phyloP scores from a whole-genome alignment of 2,113 vertebrate species.

The Ranitomeya imitator region DNA sequence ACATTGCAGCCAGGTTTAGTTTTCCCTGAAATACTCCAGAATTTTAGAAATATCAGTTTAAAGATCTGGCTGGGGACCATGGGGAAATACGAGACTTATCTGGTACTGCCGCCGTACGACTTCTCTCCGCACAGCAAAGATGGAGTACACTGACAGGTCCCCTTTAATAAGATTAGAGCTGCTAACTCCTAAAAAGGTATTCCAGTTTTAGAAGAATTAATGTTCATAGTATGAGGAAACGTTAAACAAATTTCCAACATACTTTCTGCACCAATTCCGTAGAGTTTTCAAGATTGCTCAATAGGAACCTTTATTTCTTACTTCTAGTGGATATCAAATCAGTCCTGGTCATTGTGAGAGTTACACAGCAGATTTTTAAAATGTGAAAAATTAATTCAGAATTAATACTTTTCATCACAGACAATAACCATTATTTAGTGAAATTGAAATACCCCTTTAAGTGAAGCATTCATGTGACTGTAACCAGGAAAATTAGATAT shows the following conservation, averaged over 20 bases:
- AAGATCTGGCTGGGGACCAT: too few relatives aligned
- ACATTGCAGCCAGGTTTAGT: too few relatives aligned
- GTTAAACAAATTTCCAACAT: not conserved
- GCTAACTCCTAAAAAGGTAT: too few relatives aligned
- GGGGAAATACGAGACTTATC: too few relatives aligned
- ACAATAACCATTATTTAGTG: not conserved
- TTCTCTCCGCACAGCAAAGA: too few relatives aligned
- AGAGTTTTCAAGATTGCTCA: too few relatives aligned
- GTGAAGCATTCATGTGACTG: not conserved
- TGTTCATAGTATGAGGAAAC: not conserved
- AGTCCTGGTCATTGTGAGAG: not conserved
- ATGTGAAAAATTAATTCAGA: not conserved
- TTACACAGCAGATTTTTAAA: not conserved
- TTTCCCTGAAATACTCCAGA: too few relatives aligned
- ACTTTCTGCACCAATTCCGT: too few relatives aligned
- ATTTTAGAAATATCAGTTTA: too few relatives aligned
- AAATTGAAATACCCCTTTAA: not conserved
- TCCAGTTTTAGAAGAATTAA: not conserved
- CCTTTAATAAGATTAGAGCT: too few relatives aligned
- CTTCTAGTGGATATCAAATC: not conserved
- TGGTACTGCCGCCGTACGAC: too few relatives aligned
- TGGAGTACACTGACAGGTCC: too few relatives aligned
- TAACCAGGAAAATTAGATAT: not conserved
- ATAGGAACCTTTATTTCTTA: not conserved
- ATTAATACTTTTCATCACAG: not conserved